Evolutionary conservation across 2,797 vertebrate species (phyloP), one percentile per base, ranked within the genome.

Genomic region (Dipus sagitta): DNA sequence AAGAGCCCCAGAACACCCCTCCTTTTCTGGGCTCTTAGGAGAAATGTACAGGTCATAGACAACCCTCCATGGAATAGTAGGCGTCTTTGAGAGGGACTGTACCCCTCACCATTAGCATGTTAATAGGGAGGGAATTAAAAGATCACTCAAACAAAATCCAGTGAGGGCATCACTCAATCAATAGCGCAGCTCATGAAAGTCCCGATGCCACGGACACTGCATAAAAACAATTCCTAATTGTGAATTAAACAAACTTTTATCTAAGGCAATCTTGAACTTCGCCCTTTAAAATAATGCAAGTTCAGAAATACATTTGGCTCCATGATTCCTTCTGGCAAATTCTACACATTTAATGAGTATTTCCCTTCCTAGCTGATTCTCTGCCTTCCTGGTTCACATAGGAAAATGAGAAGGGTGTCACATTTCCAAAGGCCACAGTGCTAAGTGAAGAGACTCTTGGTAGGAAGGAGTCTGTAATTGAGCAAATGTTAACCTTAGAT

Each of bases 211-310:
- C 64, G 1, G 58, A 88, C 92, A 92, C 26, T 26, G 80, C 83
- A 92, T 84, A 81, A 95, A 94, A 95, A 96, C 87, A 96, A 95
- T 93, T 86, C 79, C 20, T 96, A 85, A 93, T 93, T 95, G 93
- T 89, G 90, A 96, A 96, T 91, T 97, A 95, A 97, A 93, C 95
- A 94, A 95, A 96, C 84, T 94, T 97, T 87, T 70, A 93, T 96
- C 93, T 91, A 60, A 90, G 21, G 34, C 60, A 84, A 89, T 96
- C 84, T 86, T 91, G 90, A 95, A 95, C 92, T 93, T 91, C 72
- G 93, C 83, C 93, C 86, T 96, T 96, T 92, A 96, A 95, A 95
- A 95, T 78, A 93, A 86, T 42, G 82, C 95, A 92, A 88, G 76
- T 92, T 94, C 74, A 86, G 80, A 90, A 95, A 86, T 60, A 87